Conservation (phyloP, 2,113 vertebrate species). For the Mystacornis crossleyi region DNA sequence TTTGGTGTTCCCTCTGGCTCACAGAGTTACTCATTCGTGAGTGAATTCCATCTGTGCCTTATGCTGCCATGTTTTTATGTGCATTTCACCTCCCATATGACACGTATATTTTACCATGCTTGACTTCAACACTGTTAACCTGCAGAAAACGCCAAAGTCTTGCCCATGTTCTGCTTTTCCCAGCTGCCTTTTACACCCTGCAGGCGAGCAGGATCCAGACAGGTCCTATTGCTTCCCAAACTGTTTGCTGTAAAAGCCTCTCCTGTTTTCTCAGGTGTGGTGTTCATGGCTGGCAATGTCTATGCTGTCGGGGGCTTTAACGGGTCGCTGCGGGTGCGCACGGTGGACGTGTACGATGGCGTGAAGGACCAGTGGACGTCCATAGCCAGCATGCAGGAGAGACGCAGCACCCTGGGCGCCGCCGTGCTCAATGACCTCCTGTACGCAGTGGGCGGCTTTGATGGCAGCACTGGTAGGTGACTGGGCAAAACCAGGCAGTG, state of each 20-base stretch:
- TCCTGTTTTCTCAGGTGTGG: slow-evolving; percentile 80
- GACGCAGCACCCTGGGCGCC: slow-evolving; percentile 90
- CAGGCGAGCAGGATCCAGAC: accelerated
- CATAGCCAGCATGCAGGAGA: slow-evolving; percentile 93
- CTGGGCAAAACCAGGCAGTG: neutral
- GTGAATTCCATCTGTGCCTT: slow-evolving; percentile 1
- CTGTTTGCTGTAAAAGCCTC: neutral
- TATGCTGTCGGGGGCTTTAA: slow-evolving; percentile 95
- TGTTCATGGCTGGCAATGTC: slow-evolving; percentile 89
- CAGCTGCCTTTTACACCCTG: neutral
- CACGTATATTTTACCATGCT: neutral
- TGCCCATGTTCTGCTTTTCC: neutral
- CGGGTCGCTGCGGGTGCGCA: slow-evolving; percentile 89
- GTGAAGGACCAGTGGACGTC: slow-evolving; percentile 90
- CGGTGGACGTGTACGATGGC: slow-evolving; percentile 90
- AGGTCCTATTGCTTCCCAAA: accelerated
- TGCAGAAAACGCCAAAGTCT: neutral
- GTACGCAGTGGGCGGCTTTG: slow-evolving; percentile 93
- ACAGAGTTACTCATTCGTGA: neutral
- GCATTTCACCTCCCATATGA: neutral
- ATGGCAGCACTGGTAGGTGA: slow-evolving; percentile 91
- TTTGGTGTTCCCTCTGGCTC: slow-evolving; percentile 1
- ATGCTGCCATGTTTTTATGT: neutral
- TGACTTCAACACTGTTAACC: neutral
- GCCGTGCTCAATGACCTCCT: slow-evolving; percentile 91